Evolutionary conservation across 2,113 vertebrate species (phyloP), one percentile per base, ranked within the genome.

Genomic region (Campylorhamphus procurvoides): DNA sequence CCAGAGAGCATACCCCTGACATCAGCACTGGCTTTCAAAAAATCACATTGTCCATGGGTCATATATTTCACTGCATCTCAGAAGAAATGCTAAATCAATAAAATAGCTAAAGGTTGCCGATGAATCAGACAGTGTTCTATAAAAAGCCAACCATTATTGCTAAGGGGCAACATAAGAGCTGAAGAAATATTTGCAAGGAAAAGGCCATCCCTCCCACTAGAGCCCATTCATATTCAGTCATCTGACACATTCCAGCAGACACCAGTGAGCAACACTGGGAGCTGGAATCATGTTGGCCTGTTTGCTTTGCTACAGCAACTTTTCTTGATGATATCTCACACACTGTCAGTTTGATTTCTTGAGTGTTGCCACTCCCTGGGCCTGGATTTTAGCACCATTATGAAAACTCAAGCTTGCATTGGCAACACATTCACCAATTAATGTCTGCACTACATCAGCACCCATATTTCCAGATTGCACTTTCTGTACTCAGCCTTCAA

Each of bases 81-180:
- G 53, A 96, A 97, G 96, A 98, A 97, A 97, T 96, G 93, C 87
- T 98, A 97, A 97, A 97, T 98, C 97, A 96, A 97, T 98, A 97
- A 96, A 95, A 96, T 89, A 94, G 91, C 93, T 93, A 96, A 97
- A 97, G 93, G 94, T 92, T 97, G 96, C 92, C n/a, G 6, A 94
- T 74, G 67, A 94, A 95, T 94, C 95, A 96, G 93, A 87, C 79
- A 81, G 87, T 80, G 62, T 76, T 97, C 96, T 97, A 90, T 97
- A 97, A 96, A 97, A 97, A 94, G 66, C 76, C 40, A 71, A 67
- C 76, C 46, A 17, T 84, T 89, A 94, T 71, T 97, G 74, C 90
- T 94, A 83, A 72, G 13, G 82, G 96, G 75, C 89, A 96, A 92
- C 49, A 63, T 84, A 96, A 95, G 90, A 90, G 68, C 79, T 80